phyloP scores from a whole-genome alignment of 2,113 vertebrate genomes.

The Eulemur rufifrons region DNA sequence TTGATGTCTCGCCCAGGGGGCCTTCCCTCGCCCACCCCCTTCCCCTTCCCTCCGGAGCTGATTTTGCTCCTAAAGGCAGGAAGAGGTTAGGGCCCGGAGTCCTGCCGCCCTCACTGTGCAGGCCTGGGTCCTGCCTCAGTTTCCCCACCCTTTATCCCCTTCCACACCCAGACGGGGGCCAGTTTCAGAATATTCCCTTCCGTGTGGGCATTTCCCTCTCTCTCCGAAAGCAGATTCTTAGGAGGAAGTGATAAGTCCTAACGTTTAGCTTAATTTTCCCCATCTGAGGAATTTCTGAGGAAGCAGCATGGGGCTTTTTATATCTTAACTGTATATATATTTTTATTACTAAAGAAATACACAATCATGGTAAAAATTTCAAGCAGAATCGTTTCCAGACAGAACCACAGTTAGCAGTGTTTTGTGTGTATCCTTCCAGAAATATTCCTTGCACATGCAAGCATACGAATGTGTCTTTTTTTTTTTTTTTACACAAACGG shows the following conservation, averaged over 20 bases:
- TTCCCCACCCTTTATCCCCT: not conserved
- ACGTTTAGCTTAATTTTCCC: conserved; percentile 57
- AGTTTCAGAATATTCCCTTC: not conserved
- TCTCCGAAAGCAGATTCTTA: not conserved
- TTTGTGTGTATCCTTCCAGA: conserved; percentile 53
- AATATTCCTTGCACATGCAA: not conserved
- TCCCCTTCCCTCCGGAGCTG: not conserved
- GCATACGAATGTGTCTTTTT: not conserved
- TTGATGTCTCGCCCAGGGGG: conserved; percentile 63
- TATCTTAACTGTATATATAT: conserved; percentile 39
- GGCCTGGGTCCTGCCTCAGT: not conserved
- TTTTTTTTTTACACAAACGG: not conserved
- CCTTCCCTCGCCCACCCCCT: not conserved
- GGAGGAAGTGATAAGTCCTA: conserved; percentile 41
- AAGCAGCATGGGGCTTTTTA: conserved; percentile 52
- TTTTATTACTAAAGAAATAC: conserved; percentile 63
- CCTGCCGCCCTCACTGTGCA: not conserved
- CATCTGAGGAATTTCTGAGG: conserved; percentile 65
- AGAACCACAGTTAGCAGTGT: conserved; percentile 12
- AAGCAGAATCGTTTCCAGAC: conserved; percentile 61
- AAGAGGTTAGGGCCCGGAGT: not conserved
- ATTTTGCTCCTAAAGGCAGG: conserved; percentile 26
- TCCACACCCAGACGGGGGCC: not conserved
- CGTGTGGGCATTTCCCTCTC: not conserved
- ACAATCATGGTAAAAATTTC: conserved; percentile 58